These are phyloP conservation scores for Limanda limanda DNA, from an alignment of 2,113 vertebrate genomes.

Conservation along the genomic window DNA sequence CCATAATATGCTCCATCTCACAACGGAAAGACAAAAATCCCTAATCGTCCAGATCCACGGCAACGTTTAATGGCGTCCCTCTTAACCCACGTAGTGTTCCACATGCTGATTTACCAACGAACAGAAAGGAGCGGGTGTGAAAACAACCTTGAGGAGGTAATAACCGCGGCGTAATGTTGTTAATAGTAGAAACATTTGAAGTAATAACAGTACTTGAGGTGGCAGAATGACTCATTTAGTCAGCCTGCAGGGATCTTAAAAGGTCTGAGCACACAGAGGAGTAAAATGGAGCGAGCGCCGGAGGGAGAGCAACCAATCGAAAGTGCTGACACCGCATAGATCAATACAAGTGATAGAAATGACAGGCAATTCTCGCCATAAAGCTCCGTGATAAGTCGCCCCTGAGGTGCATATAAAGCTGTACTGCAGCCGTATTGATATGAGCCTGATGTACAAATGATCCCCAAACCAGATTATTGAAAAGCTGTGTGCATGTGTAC, in stretches of 20 bases:
- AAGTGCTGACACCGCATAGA: slow-evolving; percentile 24
- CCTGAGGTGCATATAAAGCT: slow-evolving; percentile 25
- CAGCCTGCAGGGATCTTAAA: background rate
- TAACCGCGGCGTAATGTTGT: too few species aligned
- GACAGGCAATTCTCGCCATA: slow-evolving; percentile 9
- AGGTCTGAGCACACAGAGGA: slow-evolving; percentile 3
- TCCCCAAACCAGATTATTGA: slow-evolving; percentile 23
- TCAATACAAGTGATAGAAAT: slow-evolving; percentile 36
- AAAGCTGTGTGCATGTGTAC: background rate
- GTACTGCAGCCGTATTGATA: slow-evolving; percentile 16
- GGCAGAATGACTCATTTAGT: background rate
- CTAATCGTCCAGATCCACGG: too few species aligned
- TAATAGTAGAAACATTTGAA: too few species aligned
- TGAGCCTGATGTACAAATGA: background rate
- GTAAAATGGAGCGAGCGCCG: slow-evolving; percentile 15
- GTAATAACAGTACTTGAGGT: too few species aligned
- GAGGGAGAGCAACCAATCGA: slow-evolving; percentile 3
- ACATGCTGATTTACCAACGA: too few species aligned
- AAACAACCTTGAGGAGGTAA: too few species aligned
- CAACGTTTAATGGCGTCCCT: too few species aligned
- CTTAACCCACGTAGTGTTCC: too few species aligned
- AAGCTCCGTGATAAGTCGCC: slow-evolving; percentile 20
- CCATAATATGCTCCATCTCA: too few species aligned
- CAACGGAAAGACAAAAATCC: too few species aligned
- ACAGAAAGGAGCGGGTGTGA: too few species aligned